Base-by-base conservation (phyloP, 2,888 invertebrate genomes). In the Nycteola revayana region DNA sequence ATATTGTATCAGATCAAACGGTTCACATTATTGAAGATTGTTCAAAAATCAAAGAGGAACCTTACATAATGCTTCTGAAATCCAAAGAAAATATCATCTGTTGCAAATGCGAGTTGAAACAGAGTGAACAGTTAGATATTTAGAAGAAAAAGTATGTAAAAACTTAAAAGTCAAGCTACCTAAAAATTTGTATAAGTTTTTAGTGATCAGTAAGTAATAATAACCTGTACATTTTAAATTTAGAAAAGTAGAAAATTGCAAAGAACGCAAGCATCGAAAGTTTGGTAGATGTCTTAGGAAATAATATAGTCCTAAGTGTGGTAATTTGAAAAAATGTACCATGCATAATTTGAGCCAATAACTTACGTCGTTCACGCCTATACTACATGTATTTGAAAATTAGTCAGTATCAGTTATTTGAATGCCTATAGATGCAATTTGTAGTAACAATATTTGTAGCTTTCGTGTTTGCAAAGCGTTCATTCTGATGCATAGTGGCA, bases 91-190 rank as follows among this genome's bases (percentile, higher is more conserved):
- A 52, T 60, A 52, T 72, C 69, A 72, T 78, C 75, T 75, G 75
- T 76, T 76, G 77, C 71, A 78, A 73, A 79, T 77, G 75, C 70
- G 66, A 78, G 64, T 79, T 72, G 71, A 76, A 77, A 76, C 69
- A 79, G 68, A 74, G 69, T 66, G 64, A 71, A 66, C 60, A 70
- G 66, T 76, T 73, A 75, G 68, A 75, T 60, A 64, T 60, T 63
- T 47, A 54, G 49, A 60, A 63, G 57, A 55, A 56, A 49, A 60
- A 45, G 36, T 47, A 58, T 43, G 7, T 21, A 21, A 21, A 5
- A 21, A 21, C 21, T 21, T n/a, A 21, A 21, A 18, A 21, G 3
- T 14, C 14, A 43, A 49, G 52, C 32, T 14, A 21, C 2, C 7
- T 21, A 3, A 21, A 7, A n/a, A 5, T 21, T 21, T n/a, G 2